Evolutionary conservation across 2,888 invertebrate genomes (phyloP).

Genomic region (Nomada flava): DNA sequence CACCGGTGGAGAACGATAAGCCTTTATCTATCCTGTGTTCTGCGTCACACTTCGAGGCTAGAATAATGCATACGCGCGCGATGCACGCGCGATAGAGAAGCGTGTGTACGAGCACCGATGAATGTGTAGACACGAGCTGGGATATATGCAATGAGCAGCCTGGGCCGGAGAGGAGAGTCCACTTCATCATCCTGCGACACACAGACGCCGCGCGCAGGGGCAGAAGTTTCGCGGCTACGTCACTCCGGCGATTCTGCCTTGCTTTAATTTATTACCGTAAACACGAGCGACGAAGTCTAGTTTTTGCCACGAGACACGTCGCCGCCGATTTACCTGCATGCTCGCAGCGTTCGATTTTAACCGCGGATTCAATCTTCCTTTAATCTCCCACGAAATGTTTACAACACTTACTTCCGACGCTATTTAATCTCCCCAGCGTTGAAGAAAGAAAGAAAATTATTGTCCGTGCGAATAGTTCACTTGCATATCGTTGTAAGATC

Average conservation of each 20-base stretch:
- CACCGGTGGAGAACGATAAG: conserved; percentile 49
- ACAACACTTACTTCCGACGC: no score
- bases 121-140: neutral
- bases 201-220: conserved; percentile 14
- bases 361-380: conserved; percentile 24
- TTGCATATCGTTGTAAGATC: no score
- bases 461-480: no score
- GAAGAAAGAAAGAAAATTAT: neutral
- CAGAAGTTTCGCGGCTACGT: conserved; percentile 40
- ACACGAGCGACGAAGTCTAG: conserved; percentile 57
- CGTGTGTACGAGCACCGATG: conserved; percentile 14
- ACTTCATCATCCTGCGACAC: conserved; percentile 60
- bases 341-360: conserved; percentile 12
- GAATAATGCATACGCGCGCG: conserved; percentile 29
- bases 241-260: conserved; percentile 49
- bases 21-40: conserved; percentile 43
- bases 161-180: conserved; percentile 47
- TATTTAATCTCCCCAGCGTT: no score
- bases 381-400: neutral
- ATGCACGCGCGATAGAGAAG: conserved; percentile 10
- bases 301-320: conserved; percentile 43
- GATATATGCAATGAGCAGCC: conserved; percentile 53
- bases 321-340: conserved; percentile 58
- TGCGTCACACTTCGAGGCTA: conserved; percentile 52
- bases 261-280: conserved; percentile 65